Evolutionary conservation across 2,888 invertebrate species (phyloP), one percentile per base, ranked within the genome.

Genomic region (Clistopyga incitator): DNA sequence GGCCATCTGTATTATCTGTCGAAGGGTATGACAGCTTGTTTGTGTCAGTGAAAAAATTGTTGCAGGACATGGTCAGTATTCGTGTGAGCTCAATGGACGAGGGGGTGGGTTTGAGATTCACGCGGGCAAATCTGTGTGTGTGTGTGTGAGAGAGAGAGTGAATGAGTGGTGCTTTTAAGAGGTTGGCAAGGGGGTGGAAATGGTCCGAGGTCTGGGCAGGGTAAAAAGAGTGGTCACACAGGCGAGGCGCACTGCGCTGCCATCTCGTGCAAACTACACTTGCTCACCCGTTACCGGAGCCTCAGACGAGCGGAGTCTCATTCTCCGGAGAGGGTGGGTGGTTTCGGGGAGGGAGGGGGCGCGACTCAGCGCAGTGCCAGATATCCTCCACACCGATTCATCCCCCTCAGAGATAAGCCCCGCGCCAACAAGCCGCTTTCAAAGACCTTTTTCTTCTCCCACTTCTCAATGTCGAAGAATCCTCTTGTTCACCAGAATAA

Each of bases 241-340:
- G 84, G 85, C 87, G 88, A 88, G 87, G 88, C 86, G 87, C 88
- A 90, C 90, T 87, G 88, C 86, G 87, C 89, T 89, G 91, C 90
- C 89, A 91, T 90, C 91, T 90, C 89, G 89, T 88, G 91, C 88
- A 89, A 90, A 88, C 90, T 90, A 86, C 84, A 84, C 65, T 78
- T 78, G 82, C 77, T 78, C 85, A 75, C 76, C 82, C 79, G 78
- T 54, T 72, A 70, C 75, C 65, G 80, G 81, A 79, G 72, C 79
- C 75, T 82, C 78, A 75, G 78, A 79, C 78, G 70, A 74, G 64
- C 78, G 56, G 74, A 79, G 74, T 79, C 82, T 78, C 75, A 78
- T 64, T 82, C 75, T 75, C 74, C n/a, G 13, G 65, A 23, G 74
- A 34, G 78, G 77, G 72, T 74, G 29, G 72, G n/a, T 11, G 52